Base-by-base conservation (phyloP, 2,888 invertebrate species). In the Tenthredo livida region DNA sequence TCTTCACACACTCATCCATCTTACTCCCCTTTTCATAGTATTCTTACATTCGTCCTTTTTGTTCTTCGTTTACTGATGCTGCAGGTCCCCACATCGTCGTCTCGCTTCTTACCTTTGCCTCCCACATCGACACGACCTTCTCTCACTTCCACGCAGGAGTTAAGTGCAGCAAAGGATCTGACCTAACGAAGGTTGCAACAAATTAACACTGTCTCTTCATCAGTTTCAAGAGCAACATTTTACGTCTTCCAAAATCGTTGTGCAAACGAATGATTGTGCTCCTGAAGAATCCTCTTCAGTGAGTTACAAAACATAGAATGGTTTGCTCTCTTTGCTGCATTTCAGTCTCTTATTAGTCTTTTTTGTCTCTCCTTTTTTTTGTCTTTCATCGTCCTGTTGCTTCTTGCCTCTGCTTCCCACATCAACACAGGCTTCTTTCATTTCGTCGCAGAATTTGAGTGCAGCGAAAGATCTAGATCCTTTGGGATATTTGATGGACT, bases 321-420 rank as follows among this genome's bases (percentile, higher is more conserved):
- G n/a, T 50, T 4, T n/a, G 50, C 17, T 50, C 50, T 4, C 17
- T 17, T 4, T 17, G 43, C 43, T 43, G 43, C 43, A 43, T 12
- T 43, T 43, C 43, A 43, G 12, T 10, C 12, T 10, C 43, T 12
- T 10, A 43, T 43, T 2, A 17, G 50, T 50, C 17, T 17, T 17
- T 50, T n/a, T 17, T 50, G 50, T 50, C 84, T 33, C 58, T 65
- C 54, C n/a, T n/a, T n/a, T n/a, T n/a, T n/a, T n/a, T n/a, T n/a
- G n/a, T 83, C 70, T 10, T 75, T 50, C 17, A 75, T 67, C 73
- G 17, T 33, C 67, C 54, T 67, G 73, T 70, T n/a, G 37, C 9
- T 33, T 9, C 37, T 70, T 9, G 29, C 29, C 29, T 29, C 1
- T 29, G 29, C 29, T 7, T 4, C 4, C 4, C 72, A 33, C 72